These are phyloP conservation scores for Pungitius pungitius DNA, from an alignment of 2,113 vertebrate species.

Conservation along the genomic window DNA sequence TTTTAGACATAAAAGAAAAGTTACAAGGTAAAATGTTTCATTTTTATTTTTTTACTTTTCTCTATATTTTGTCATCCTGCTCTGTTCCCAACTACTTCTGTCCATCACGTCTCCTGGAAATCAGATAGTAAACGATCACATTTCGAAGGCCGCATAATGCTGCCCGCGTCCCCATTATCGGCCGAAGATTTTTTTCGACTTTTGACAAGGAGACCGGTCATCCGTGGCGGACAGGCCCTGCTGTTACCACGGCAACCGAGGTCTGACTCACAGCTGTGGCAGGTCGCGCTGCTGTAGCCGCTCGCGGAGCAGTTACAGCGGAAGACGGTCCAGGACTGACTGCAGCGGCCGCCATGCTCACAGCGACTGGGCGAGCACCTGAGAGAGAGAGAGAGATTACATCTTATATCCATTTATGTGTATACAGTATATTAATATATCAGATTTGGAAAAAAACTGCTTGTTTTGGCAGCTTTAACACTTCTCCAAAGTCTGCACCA, in stretches of 20 bases:
- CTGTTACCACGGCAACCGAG: not conserved
- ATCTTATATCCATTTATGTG: too few relatives aligned
- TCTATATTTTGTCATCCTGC: not conserved
- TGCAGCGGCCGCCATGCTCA: conserved; percentile 91
- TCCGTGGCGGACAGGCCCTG: not conserved
- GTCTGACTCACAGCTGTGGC: conserved; percentile 86
- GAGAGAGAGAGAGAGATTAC: conserved; percentile 15
- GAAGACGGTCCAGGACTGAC: conserved; percentile 91
- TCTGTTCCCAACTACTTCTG: not conserved
- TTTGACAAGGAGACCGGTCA: not conserved
- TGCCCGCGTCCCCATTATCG: not conserved
- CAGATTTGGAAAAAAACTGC: conserved; percentile 27
- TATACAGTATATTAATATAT: too few relatives aligned
- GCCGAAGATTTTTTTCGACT: too few relatives aligned
- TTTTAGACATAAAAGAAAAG: not conserved
- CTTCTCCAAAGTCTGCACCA: conserved; percentile 16
- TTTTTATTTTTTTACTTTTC: not conserved
- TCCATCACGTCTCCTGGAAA: not conserved
- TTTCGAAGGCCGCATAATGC: too few relatives aligned
- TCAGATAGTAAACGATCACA: too few relatives aligned
- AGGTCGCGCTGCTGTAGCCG: conserved; percentile 90
- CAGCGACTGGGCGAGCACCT: conserved; percentile 94
- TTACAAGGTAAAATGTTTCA: not conserved
- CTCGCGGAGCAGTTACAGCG: conserved; percentile 89
- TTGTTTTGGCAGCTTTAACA: conserved; percentile 34